Evolutionary conservation across 2,888 invertebrate species (phyloP).

Genomic region (Horisme vitalbata): DNA sequence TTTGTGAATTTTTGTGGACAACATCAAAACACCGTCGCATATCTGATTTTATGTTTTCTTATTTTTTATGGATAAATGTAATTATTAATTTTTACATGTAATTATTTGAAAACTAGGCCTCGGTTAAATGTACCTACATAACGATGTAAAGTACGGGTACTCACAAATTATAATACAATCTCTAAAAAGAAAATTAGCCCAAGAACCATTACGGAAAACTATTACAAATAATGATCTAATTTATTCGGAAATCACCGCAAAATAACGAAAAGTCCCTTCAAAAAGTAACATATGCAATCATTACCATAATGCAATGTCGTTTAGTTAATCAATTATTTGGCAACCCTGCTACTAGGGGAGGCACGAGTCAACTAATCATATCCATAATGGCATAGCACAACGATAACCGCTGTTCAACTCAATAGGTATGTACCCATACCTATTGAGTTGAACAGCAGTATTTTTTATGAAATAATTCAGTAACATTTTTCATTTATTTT

Average conservation of each 20-base stretch:
- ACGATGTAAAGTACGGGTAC: no score
- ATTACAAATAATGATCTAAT: conserved; percentile 35
- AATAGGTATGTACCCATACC: background rate
- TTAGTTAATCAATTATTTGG: conserved; percentile 77
- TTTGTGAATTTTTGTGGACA: no score
- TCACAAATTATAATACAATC: background rate
- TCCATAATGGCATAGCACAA: conserved; percentile 38
- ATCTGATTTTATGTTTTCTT: no score
- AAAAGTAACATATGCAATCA: conserved; percentile 75
- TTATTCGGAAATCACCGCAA: conserved; percentile 47
- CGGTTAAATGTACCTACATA: no score
- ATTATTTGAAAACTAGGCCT: no score
- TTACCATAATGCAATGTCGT: conserved; percentile 72
- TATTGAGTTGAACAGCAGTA: background rate
- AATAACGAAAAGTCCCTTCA: conserved; percentile 36
- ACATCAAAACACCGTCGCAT: no score
- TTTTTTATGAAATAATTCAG: background rate
- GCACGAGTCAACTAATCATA: conserved; percentile 73
- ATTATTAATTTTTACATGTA: no score
- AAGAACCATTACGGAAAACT: conserved; percentile 21
- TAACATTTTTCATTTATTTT: no score
- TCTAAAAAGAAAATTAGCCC: background rate
- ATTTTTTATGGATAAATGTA: no score
- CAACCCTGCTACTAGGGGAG: conserved; percentile 49
- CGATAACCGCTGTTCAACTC: background rate